Evolutionary conservation across 2,113 vertebrate species (phyloP).

Genomic region (Geococcyx californianus): DNA sequence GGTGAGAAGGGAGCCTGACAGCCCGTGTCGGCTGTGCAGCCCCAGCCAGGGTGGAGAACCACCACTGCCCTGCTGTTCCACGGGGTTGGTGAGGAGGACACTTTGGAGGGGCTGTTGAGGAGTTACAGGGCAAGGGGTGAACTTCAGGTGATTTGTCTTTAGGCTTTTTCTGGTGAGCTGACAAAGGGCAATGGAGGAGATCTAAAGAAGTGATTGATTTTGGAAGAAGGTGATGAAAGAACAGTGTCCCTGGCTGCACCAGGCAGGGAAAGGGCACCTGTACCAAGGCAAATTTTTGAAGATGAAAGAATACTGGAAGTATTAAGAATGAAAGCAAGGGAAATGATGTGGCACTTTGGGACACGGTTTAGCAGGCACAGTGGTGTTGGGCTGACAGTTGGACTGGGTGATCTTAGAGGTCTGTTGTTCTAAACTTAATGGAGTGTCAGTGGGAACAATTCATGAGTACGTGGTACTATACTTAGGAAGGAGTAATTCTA

Average conservation of each 20-base stretch:
- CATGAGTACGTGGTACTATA: background rate
- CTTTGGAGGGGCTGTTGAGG: background rate
- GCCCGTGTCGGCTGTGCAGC: too few species aligned
- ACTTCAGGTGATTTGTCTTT: background rate
- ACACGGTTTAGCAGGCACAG: too few species aligned
- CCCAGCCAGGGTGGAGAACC: background rate
- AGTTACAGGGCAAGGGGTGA: background rate
- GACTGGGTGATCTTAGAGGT: too few species aligned
- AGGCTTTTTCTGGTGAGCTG: background rate
- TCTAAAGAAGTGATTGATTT: background rate
- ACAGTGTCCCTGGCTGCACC: background rate
- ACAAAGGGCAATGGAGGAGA: background rate
- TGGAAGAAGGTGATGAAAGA: background rate
- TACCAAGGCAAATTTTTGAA: background rate
- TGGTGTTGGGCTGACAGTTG: too few species aligned
- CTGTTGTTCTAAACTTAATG: background rate
- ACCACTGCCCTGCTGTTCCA: too few species aligned
- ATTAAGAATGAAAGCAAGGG: background rate
- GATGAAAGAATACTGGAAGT: background rate
- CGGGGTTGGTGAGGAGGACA: background rate
- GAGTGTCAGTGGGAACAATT: background rate
- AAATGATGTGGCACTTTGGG: background rate
- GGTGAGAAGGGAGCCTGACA: background rate
- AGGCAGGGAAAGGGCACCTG: background rate
- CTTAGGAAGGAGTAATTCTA: background rate